Evolutionary conservation across 2,888 invertebrate genomes (phyloP).

Genomic region (Neuroscelio doddi): DNA sequence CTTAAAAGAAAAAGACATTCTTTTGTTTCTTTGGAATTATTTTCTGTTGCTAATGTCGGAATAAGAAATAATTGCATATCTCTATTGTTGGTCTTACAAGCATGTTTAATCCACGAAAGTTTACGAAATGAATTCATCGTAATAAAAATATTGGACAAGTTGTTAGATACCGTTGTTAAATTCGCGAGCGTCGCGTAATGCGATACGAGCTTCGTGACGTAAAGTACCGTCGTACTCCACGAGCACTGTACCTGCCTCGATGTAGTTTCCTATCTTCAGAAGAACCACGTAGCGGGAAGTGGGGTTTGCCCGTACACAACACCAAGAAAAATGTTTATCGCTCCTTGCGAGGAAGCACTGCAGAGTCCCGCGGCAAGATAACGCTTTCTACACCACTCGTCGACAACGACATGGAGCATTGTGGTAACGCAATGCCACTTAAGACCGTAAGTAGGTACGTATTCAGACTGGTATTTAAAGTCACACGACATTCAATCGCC

Average conservation of each 20-base stretch:
- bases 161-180: slow-evolving; percentile 26
- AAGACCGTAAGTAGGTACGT: slow-evolving; percentile 41
- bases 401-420: slow-evolving; percentile 37
- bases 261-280: slow-evolving; percentile 31
- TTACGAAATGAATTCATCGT: slow-evolving; percentile 3
- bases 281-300: slow-evolving; percentile 25
- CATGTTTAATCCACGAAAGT: slow-evolving; percentile 4
- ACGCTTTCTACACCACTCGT: slow-evolving; percentile 36
- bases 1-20: background rate
- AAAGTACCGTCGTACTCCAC: slow-evolving; percentile 17
- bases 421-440: slow-evolving; percentile 44
- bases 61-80: background rate
- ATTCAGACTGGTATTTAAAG: slow-evolving; percentile 38
- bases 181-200: slow-evolving; percentile 24
- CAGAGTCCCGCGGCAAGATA: slow-evolving; percentile 38
- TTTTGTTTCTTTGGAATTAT: no score
- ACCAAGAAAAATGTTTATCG: slow-evolving; percentile 52
- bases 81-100: background rate
- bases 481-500: slow-evolving; percentile 37
- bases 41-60: no score
- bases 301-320: slow-evolving; percentile 40
- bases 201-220: slow-evolving; percentile 28
- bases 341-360: slow-evolving; percentile 25
- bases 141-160: slow-evolving; percentile 25
- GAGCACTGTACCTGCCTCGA: slow-evolving; percentile 23